Conservation (phyloP, 2,797 vertebrate genomes). For the Chelmon rostratus region DNA sequence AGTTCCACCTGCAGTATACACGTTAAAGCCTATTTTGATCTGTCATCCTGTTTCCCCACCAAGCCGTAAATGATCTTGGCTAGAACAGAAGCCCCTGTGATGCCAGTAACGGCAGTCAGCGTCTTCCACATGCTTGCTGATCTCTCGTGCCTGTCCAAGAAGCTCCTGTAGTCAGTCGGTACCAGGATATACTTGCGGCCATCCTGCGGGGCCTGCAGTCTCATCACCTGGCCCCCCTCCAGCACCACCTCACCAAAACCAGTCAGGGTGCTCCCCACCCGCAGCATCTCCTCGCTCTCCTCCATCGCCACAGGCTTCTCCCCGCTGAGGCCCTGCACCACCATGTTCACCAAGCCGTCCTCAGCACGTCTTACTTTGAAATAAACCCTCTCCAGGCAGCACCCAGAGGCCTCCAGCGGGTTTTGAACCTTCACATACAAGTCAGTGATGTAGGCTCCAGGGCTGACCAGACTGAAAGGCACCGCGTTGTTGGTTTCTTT, state of each 20-base stretch:
- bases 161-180: constrained; percentile 76
- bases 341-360: constrained; percentile 64
- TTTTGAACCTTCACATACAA: constrained; percentile 76
- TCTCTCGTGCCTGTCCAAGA: constrained; percentile 79
- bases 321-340: constrained; percentile 71
- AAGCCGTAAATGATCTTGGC: constrained; percentile 51
- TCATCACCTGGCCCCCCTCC: constrained; percentile 76
- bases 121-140: constrained; percentile 80
- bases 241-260: constrained; percentile 86
- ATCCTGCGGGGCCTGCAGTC: constrained; percentile 79
- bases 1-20: not conserved
- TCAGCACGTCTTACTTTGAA: constrained; percentile 53
- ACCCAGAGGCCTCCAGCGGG: constrained; percentile 77
- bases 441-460: constrained; percentile 63
- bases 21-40: constrained; percentile 18
- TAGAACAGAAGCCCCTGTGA: constrained; percentile 75
- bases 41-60: constrained; percentile 45
- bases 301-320: constrained; percentile 73
- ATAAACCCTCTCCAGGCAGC: constrained; percentile 79
- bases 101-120: constrained; percentile 68
- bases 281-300: constrained; percentile 83
- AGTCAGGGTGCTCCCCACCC: constrained; percentile 77
- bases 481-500: constrained; percentile 79
- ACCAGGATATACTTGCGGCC: constrained; percentile 79
- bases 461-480: constrained; percentile 82